These are phyloP conservation scores for Gymnoscopelus braueri DNA, from an alignment of 2,797 vertebrate genomes.

Conservation along the genomic window DNA sequence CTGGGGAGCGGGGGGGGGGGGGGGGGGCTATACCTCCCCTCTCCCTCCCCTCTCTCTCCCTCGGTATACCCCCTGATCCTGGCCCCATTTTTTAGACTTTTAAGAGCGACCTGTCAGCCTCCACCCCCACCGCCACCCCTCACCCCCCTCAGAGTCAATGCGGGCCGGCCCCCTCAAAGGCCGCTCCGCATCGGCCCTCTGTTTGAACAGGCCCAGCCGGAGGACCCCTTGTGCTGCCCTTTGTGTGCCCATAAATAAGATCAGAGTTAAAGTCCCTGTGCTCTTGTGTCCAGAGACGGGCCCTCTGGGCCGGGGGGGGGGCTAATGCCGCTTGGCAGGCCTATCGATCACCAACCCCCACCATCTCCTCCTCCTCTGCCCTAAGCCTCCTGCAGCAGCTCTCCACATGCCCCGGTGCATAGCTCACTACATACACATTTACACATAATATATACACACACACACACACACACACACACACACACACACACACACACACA, in stretches of 20 bases:
- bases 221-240: slow-evolving; percentile 76
- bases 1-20: slow-evolving; percentile 70
- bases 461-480: too few species aligned
- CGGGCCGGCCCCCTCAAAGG: slow-evolving; percentile 75
- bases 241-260: slow-evolving; percentile 86
- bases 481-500: too few species aligned
- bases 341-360: slow-evolving; percentile 77
- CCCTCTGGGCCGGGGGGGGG: slow-evolving; percentile 62
- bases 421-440: slow-evolving; percentile 1
- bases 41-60: slow-evolving; percentile 49
- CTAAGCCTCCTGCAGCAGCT: slow-evolving; percentile 31
- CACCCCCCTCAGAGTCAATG: slow-evolving; percentile 76
- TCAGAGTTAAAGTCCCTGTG: slow-evolving; percentile 81
- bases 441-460: neutral
- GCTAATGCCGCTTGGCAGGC: slow-evolving; percentile 80
- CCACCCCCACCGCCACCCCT: slow-evolving; percentile 21
- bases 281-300: slow-evolving; percentile 77
- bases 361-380: slow-evolving; percentile 58
- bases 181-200: slow-evolving; percentile 75
- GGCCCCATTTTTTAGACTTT: slow-evolving; percentile 76
- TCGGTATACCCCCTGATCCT: slow-evolving; percentile 64
- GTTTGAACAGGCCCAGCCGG: slow-evolving; percentile 80
- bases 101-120: slow-evolving; percentile 81
- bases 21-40: slow-evolving; percentile 22
- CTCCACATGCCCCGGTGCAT: slow-evolving; percentile 34